Evolutionary conservation across 1,140 invertebrate genomes (phyloP), one percentile per base, ranked within the genome.

Genomic region (Coelopa frigida): DNA sequence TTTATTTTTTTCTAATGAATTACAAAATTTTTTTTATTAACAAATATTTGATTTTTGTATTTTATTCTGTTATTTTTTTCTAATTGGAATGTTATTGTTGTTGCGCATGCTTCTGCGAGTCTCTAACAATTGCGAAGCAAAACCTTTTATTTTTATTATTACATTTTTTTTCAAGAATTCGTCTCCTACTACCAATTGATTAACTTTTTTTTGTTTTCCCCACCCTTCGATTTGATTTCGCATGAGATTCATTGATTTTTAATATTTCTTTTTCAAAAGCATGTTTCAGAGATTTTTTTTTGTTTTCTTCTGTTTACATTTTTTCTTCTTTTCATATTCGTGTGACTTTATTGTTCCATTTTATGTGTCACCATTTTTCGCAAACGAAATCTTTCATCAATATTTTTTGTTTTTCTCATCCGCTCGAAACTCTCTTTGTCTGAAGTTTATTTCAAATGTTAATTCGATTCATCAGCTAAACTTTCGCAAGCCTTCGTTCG

Each of bases 1-100:
- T 44, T 32, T 37, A 4, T 12, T 29, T 42, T 42, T 8, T 27
- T 22, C 23, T 38, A 15, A 36, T 33, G 11, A 12, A 20, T 39
- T 22, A 17, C 6, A 1, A 39, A 22, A 36, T 44, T 50, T 57
- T 59, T 55, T 47, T 50, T 55, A 58, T 58, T 51, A 55, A 54
- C 26, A 45, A 47, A 53, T 48, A 49, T 27, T 27, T 41, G 24
- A 41, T 17, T 26, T 27, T 41, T 41, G 26, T 14, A 15, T 31
- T 32, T 46, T 40, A 20, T 26, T 27, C 29, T 41, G 26, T 14
- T 11, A 38, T 32, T 46, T 40, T 35, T 39, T 32, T 39, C 14
- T 4, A 42, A 42, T 18, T 12, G 23, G 40, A 24, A 46, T 26
- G 36, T 29, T 31, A 18, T 46, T 38, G 39, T 43, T 48, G 39